Conservation (phyloP, 30 jellyfish, hydroid and myxozoan species). For the Aurelia aurita region DNA sequence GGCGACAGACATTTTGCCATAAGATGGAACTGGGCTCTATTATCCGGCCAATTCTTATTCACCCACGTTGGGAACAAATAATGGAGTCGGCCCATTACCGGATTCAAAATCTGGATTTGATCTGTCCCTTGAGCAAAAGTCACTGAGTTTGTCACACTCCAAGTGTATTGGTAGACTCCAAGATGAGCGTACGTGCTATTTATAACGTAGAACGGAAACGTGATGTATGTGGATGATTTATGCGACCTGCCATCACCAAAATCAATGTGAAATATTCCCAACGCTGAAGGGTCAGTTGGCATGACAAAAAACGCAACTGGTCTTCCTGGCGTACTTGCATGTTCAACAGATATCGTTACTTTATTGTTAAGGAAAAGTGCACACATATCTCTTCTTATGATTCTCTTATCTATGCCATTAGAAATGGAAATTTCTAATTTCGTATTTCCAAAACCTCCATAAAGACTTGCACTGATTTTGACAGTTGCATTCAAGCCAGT, state of each 20-base stretch:
- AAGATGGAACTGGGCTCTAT: background rate
- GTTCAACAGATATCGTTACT: slow-evolving; percentile 13
- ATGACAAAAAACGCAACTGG: background rate
- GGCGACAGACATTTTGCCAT: background rate
- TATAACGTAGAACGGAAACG: background rate
- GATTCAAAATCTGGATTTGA: slow-evolving; percentile 8
- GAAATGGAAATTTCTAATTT: slow-evolving; percentile 3
- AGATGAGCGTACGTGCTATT: background rate
- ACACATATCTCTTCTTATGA: slow-evolving; percentile 13
- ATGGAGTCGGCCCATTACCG: background rate
- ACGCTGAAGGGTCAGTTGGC: background rate
- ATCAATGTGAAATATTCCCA: background rate
- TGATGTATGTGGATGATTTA: background rate
- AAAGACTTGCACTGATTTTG: slow-evolving; percentile 5
- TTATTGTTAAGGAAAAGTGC: background rate
- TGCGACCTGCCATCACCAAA: background rate
- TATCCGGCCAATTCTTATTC: slow-evolving; percentile 25
- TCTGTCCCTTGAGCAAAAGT: slow-evolving; percentile 25
- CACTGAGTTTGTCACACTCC: background rate
- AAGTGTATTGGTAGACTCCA: slow-evolving; percentile 11
- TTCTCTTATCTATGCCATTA: background rate
- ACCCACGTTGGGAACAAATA: slow-evolving; percentile 6
- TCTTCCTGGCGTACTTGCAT: background rate
- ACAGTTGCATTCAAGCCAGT: slow-evolving; percentile 38
- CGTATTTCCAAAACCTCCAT: slow-evolving; percentile 34